These are phyloP conservation scores for Drosophila miranda DNA, from an alignment of 1,140 invertebrate species.

Conservation along the genomic window DNA sequence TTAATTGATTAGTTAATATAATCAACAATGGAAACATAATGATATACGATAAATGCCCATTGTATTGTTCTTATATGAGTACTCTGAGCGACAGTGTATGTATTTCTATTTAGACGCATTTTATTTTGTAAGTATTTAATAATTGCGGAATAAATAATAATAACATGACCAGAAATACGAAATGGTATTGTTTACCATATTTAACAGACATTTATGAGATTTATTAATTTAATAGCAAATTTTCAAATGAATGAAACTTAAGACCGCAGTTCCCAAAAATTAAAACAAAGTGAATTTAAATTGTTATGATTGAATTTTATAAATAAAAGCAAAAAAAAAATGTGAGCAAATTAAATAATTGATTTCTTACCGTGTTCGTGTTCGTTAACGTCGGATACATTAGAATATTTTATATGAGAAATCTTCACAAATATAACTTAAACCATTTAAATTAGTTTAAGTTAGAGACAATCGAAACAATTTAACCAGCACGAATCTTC, in stretches of 20 bases:
- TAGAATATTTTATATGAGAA: no score
- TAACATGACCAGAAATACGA: constrained; percentile 7
- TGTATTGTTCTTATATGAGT: constrained; percentile 26
- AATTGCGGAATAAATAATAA: constrained; percentile 51
- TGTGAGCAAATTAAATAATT: constrained; percentile 13
- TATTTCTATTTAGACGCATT: constrained; percentile 75
- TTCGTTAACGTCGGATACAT: neutral
- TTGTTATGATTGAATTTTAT: constrained; percentile 74
- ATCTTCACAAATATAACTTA: no score
- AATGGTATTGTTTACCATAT: constrained; percentile 63
- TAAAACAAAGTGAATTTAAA: constrained; percentile 48
- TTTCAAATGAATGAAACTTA: constrained; percentile 51
- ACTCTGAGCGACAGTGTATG: constrained; percentile 23
- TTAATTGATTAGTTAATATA: constrained; percentile 58
- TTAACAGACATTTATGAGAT: constrained; percentile 44
- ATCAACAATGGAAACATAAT: constrained; percentile 42
- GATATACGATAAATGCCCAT: constrained; percentile 17
- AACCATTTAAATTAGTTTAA: no score
- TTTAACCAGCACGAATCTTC: no score
- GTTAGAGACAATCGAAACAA: no score
- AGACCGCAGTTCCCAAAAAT: constrained; percentile 25
- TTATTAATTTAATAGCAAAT: constrained; percentile 66
- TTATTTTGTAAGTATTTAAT: constrained; percentile 78
- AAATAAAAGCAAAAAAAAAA: constrained; percentile 45
- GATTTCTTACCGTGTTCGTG: no score